Conservation (phyloP, 2,888 invertebrate species). For the Deilephila elpenor region DNA sequence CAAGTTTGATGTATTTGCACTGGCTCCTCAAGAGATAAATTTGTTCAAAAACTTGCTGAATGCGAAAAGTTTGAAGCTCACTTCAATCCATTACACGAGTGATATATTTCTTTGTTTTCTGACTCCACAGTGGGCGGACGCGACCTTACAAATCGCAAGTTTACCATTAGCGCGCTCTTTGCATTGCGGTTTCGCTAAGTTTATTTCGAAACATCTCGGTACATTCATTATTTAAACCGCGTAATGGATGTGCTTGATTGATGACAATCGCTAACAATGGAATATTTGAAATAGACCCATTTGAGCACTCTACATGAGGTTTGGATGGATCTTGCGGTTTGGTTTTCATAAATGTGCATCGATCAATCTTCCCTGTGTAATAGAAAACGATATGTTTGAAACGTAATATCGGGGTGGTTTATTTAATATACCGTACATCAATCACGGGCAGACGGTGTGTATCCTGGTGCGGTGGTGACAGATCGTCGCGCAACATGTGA, state of each 20-base stretch:
- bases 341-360: conserved; percentile 61
- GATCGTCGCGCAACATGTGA: conserved; percentile 73
- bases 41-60: conserved; percentile 82
- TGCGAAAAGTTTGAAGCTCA: conserved; percentile 83
- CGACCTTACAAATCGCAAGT: conserved; percentile 76
- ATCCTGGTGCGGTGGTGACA: conserved; percentile 70
- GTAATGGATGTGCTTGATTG: conserved; percentile 52
- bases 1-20: conserved; percentile 82
- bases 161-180: conserved; percentile 58
- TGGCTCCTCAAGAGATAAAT: conserved; percentile 81
- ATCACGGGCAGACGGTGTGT: conserved; percentile 68
- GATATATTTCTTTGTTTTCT: conserved; percentile 85
- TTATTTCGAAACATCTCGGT: conserved; percentile 38
- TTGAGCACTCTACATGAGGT: conserved; percentile 13
- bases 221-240: conserved; percentile 48
- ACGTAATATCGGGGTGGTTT: conserved; percentile 77
- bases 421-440: conserved; percentile 81
- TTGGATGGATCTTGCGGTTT: conserved; percentile 25
- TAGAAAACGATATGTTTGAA: conserved; percentile 77
- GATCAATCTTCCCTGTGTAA: conserved; percentile 75
- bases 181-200: conserved; percentile 38
- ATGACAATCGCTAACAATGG: conserved; percentile 41
- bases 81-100: conserved; percentile 84
- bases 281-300: conserved; percentile 33
- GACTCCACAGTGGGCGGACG: conserved; percentile 63